Evolutionary conservation across 2,113 vertebrate species (phyloP).

Genomic region (Daphoenositta chrysoptera): DNA sequence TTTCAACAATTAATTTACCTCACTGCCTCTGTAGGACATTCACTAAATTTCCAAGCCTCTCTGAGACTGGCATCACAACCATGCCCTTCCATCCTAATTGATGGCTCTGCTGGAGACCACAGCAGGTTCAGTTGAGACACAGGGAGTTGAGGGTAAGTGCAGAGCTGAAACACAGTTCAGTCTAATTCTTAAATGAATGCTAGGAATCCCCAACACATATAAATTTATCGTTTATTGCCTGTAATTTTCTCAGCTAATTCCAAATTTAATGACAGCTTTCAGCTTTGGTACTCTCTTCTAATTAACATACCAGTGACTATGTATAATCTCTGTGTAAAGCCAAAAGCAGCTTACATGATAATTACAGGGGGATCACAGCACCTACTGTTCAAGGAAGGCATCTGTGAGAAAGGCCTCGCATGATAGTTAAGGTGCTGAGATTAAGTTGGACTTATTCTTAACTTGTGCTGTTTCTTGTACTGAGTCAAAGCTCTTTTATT

Average conservation of each 20-base stretch:
- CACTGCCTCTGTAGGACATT: background rate
- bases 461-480: background rate
- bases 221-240: background rate
- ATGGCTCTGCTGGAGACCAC: background rate
- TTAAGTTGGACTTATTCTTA: background rate
- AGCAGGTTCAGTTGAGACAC: background rate
- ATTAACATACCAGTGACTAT: background rate
- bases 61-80: background rate
- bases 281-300: background rate
- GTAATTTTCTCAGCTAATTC: constrained; percentile 23
- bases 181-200: background rate
- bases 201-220: background rate
- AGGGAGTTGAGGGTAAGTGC: background rate
- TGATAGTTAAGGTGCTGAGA: background rate
- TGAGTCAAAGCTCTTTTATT: background rate
- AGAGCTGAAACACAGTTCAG: background rate
- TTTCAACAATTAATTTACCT: background rate
- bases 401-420: background rate
- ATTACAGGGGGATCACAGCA: background rate
- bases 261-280: constrained; percentile 7
- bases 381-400: background rate
- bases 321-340: background rate
- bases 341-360: background rate
- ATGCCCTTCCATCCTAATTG: background rate
- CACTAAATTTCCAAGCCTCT: background rate